Evolutionary conservation across 1,140 invertebrate genomes (phyloP).

Genomic region (Procambarus virginalis): DNA sequence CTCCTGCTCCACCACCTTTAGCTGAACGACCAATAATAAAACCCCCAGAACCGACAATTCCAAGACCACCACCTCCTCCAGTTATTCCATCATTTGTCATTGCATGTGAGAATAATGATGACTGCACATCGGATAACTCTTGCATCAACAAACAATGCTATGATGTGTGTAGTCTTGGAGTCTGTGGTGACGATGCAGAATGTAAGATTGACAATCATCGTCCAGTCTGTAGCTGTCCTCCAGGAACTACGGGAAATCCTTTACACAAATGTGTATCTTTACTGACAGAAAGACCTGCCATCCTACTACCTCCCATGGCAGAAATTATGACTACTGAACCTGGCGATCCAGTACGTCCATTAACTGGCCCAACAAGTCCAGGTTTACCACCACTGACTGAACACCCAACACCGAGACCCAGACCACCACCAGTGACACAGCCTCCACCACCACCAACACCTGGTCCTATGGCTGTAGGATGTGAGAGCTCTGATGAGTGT

Average conservation of each 20-base stretch:
- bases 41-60: conserved; percentile 5
- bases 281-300: conserved; percentile 28
- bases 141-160: conserved; percentile 86
- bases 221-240: conserved; percentile 69
- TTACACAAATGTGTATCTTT: conserved; percentile 39
- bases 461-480: conserved; percentile 31
- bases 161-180: conserved; percentile 75
- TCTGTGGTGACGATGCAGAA: conserved; percentile 70
- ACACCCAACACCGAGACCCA: conserved; percentile 13
- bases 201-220: conserved; percentile 68
- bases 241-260: conserved; percentile 70
- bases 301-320: conserved; percentile 86
- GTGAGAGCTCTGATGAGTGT: conserved; percentile 58
- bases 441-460: conserved; percentile 52
- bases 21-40: conserved; percentile 1
- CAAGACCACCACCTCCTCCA: conserved; percentile 77
- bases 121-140: conserved; percentile 85
- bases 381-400: conserved; percentile 29
- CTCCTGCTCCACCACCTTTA: conserved; percentile 1
- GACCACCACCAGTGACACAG: conserved; percentile 13
- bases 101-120: conserved; percentile 80
- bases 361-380: conserved; percentile 10
- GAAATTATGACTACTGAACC: conserved; percentile 84
- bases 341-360: conserved; percentile 73
- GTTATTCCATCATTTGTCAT: conserved; percentile 82